A percentile compares a stretch with the other conserved stretches of the same genome.
Evolutionary conservation across 2,888 invertebrate species (phyloP).

Genomic region (Apotomis betuletana): DNA sequence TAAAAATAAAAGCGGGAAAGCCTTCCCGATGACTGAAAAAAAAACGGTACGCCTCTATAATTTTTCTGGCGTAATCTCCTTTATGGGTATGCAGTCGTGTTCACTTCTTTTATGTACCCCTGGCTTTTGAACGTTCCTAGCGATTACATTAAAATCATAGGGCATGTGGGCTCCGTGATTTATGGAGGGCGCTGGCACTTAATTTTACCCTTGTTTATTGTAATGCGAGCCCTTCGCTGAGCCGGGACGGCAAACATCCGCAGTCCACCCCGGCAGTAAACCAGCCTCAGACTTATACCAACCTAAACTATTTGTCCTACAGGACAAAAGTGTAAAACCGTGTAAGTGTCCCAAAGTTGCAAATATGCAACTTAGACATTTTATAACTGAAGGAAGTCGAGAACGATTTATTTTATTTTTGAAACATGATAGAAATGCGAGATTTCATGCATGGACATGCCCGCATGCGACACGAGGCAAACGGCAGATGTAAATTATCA

Average conservation of each 20-base stretch:
- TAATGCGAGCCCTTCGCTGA: conserved; percentile 50
- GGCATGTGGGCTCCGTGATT: conserved; percentile 60
- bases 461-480: conserved; percentile 15
- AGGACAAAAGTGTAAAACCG: not conserved
- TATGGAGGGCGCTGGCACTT: conserved; percentile 57
- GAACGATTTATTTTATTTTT: not conserved
- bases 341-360: not conserved
- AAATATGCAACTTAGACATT: not conserved
- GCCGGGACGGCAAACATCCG: conserved; percentile 43
- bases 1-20: conserved; percentile 51
- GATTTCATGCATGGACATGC: conserved; percentile 22
- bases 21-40: conserved; percentile 41
- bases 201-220: conserved; percentile 59
- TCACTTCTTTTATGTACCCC: conserved; percentile 46
- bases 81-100: conserved; percentile 51
- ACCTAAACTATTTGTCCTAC: conserved; percentile 12
- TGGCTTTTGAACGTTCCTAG: conserved; percentile 57
- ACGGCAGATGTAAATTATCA: conserved; percentile 21
- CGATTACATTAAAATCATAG: conserved; percentile 59
- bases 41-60: conserved; percentile 45
- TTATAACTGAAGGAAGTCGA: no score
- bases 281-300: conserved; percentile 20
- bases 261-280: not conserved
- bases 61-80: conserved; percentile 51
- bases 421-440: conserved; percentile 3